phyloP scores from a whole-genome alignment of 23 tunicate species.

The Oikopleura albicans region DNA sequence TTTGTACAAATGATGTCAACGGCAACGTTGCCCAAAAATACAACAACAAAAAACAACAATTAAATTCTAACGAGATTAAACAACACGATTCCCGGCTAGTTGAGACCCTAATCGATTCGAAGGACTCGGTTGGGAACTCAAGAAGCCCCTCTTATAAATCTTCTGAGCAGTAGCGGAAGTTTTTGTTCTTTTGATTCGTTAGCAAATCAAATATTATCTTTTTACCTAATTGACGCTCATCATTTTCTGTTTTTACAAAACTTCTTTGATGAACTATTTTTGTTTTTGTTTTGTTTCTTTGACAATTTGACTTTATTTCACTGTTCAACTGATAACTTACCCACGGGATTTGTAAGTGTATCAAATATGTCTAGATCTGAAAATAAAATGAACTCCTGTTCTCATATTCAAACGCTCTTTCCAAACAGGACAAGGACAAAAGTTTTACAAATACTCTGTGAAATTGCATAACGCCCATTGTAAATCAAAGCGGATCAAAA shows the following conservation, averaged over 20 bases:
- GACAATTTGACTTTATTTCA: no score
- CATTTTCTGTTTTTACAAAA: not conserved
- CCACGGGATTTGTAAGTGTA: no score
- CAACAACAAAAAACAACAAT: not conserved
- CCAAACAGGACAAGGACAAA: not conserved
- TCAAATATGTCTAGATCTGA: no score
- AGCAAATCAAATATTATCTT: no score
- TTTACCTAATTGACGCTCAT: not conserved
- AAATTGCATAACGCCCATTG: not conserved
- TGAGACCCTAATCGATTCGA: no score
- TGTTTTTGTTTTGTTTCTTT: not conserved
- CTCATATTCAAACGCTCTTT: not conserved
- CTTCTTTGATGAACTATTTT: not conserved
- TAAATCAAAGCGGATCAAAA: not conserved
- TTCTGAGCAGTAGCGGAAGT: no score
- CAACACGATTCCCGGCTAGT: no score
- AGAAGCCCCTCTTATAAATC: not conserved
- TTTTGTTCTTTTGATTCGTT: not conserved
- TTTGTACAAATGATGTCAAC: no score
- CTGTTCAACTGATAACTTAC: no score
- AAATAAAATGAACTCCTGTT: no score
- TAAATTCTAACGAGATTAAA: not conserved
- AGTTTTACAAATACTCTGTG: not conserved
- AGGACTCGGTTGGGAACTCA: not conserved
- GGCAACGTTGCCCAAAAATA: no score